Evolutionary conservation across 2,888 invertebrate species (phyloP), one percentile per base, ranked within the genome.

Genomic region (Athrips mouffetella): DNA sequence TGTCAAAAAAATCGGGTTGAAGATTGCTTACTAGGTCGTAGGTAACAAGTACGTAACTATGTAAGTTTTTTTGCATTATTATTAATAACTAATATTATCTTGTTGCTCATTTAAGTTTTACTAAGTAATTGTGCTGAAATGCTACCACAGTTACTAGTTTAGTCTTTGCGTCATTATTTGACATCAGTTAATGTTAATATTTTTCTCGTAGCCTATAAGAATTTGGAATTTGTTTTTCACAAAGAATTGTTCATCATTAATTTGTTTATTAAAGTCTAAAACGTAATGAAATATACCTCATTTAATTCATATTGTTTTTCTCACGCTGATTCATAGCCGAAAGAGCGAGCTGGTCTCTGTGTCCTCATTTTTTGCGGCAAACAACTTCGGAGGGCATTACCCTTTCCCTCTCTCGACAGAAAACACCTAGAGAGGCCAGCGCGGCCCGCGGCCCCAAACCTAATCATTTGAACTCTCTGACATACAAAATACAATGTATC

Each of bases 351-450:
- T 77, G 82, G 81, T 81, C 79, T 78, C 73, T 52, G 75, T 78
- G 86, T 80, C 84, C 87, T 71, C 85, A 86, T 86, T 88, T 88
- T 88, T 88, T 86, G 80, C 86, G 76, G 77, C 84, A 85, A 87
- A 85, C 87, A 86, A 84, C 86, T 84, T 81, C 62, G 61, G 81
- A 83, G 87, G 85, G 81, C 87, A 83, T 79, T 83, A 80, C 78
- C 85, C 87, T 78, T 76, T 67, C 63, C 74, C 76, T 73, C 65
- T 68, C 68, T 67, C 67, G 78, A 70, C 71, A 73, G 70, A 73
- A 79, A 80, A 73, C 79, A 80, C 70, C 79, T 84, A 81, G 75
- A 58, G 67, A 71, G 75, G 70, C 73, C 71, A 69, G 69, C 65
- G 75, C 16, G 37, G 18, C 30, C 18, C 30, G 25, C 21, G n/a